Conservation (phyloP, 2,888 invertebrate genomes). For the Xestoiulus laeticollis region DNA sequence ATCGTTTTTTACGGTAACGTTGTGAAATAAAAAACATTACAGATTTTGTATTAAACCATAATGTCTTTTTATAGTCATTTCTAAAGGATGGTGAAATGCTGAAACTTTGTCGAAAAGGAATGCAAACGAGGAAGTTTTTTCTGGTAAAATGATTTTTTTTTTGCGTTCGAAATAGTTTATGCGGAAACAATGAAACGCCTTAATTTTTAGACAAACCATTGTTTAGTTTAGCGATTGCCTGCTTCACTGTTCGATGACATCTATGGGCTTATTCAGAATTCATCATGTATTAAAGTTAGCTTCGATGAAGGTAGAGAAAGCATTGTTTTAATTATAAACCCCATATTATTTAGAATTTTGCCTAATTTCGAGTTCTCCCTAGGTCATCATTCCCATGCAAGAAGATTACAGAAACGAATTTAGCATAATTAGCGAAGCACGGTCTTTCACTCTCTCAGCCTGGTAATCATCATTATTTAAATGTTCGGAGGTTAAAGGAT, state of each 20-base stretch:
- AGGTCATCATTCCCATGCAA: slow-evolving; percentile 60
- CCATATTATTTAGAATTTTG: neutral
- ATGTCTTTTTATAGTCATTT: slow-evolving; percentile 64
- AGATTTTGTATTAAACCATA: neutral
- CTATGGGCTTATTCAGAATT: slow-evolving; percentile 61
- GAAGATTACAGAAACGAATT: slow-evolving; percentile 70
- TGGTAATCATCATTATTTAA: slow-evolving; percentile 62
- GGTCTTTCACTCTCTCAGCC: slow-evolving; percentile 69
- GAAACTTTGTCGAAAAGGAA: slow-evolving; percentile 73
- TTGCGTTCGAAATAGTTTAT: neutral
- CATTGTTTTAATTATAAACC: neutral
- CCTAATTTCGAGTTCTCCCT: slow-evolving; percentile 46
- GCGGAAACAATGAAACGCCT: neutral
- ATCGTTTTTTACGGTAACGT: neutral
- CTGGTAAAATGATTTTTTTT: slow-evolving; percentile 66
- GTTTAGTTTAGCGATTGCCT: slow-evolving; percentile 66
- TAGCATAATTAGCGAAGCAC: slow-evolving; percentile 68
- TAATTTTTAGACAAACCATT: neutral
- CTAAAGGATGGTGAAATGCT: slow-evolving; percentile 73
- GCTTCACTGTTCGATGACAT: slow-evolving; percentile 65
- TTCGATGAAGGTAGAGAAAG: slow-evolving; percentile 67
- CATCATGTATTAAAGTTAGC: slow-evolving; percentile 68
- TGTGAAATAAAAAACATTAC: too few species aligned
- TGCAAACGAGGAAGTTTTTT: slow-evolving; percentile 73
- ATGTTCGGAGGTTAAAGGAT: too few species aligned